A percentile compares a stretch with the other conserved stretches of the same genome.
phyloP scores from a whole-genome alignment of 2,797 vertebrate genomes.

The Acipenser ruthenus region DNA sequence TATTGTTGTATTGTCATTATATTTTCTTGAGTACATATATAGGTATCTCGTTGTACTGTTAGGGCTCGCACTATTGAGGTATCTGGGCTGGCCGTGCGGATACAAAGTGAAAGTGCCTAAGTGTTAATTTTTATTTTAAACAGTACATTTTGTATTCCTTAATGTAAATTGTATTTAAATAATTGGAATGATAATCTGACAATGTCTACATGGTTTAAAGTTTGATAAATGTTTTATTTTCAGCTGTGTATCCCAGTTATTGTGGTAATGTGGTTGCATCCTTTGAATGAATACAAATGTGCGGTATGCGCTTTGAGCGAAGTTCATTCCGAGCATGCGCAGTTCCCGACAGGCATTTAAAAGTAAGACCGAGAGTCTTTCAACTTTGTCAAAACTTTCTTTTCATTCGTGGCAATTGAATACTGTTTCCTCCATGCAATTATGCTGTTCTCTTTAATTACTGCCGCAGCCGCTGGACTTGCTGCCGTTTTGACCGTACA shows the following conservation, averaged over 20 bases:
- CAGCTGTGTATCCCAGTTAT: not conserved
- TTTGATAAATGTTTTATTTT: not conserved
- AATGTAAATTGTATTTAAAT: too few species aligned
- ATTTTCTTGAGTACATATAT: too few species aligned
- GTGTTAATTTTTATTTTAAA: too few species aligned
- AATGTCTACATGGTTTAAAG: not conserved
- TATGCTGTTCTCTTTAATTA: conserved; percentile 52
- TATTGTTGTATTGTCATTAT: too few species aligned
- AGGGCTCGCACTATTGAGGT: too few species aligned
- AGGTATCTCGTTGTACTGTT: too few species aligned
- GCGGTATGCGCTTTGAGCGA: not conserved
- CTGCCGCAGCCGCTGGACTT: conserved; percentile 46
- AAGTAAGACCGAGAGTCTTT: not conserved
- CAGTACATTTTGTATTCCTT: not conserved
- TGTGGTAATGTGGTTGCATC: not conserved
- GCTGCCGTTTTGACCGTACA: conserved; percentile 54
- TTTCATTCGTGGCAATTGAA: not conserved
- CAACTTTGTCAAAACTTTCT: not conserved
- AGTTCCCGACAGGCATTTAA: not conserved
- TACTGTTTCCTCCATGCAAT: too few species aligned
- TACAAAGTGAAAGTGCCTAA: too few species aligned
- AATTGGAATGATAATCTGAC: too few species aligned
- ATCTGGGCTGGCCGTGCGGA: too few species aligned
- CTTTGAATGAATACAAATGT: not conserved
- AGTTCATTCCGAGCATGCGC: not conserved